These are phyloP conservation scores for Nycteola revayana DNA, from an alignment of 2,888 invertebrate genomes.

Conservation along the genomic window DNA sequence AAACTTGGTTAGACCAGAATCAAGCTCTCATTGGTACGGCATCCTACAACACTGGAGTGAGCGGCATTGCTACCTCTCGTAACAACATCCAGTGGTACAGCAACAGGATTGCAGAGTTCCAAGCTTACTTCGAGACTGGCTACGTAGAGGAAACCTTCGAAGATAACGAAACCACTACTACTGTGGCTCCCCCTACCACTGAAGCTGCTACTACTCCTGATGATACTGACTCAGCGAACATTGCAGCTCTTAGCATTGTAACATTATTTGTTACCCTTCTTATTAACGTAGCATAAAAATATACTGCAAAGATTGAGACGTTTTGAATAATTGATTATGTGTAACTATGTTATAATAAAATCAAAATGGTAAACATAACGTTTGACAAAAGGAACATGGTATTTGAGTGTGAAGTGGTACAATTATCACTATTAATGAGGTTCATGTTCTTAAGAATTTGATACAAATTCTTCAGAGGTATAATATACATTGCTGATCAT, in stretches of 20 bases:
- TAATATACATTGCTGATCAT: no score
- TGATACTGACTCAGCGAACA: conserved; percentile 43
- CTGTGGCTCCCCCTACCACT: conserved; percentile 1
- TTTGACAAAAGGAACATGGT: no score
- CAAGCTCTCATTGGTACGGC: conserved; percentile 37
- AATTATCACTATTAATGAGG: no score
- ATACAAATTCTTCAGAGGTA: no score
- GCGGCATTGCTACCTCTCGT: conserved; percentile 43
- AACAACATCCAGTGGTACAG: conserved; percentile 52
- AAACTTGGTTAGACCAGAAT: conserved; percentile 51
- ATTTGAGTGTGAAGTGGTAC: no score
- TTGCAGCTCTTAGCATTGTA: conserved; percentile 48
- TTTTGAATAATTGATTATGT: no score
- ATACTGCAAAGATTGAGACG: no score
- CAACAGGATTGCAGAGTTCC: conserved; percentile 47
- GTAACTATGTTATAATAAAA: neutral
- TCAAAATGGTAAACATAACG: no score
- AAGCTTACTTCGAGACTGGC: conserved; percentile 54
- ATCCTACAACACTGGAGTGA: conserved; percentile 42
- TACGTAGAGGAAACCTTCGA: conserved; percentile 48
- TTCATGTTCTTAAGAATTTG: no score
- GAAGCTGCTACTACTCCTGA: conserved; percentile 3
- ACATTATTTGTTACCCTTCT: conserved; percentile 47
- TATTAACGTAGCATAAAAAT: conserved; percentile 35
- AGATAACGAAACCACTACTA: conserved; percentile 8